Base-by-base conservation (phyloP, 2,113 vertebrate species). In the Apteryx owenii region DNA sequence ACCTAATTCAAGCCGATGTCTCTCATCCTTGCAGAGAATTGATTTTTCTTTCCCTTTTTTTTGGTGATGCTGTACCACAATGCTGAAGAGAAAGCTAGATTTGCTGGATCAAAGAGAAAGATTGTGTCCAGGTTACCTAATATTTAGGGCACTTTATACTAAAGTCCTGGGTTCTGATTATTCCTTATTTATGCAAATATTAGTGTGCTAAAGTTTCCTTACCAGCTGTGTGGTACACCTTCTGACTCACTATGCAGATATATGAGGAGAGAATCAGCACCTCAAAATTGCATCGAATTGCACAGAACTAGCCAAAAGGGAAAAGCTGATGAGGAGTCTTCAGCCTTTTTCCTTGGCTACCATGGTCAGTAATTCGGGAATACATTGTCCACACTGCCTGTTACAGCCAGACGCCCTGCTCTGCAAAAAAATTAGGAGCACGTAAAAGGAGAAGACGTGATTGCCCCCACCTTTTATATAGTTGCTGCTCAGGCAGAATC, bases 81-180 rank as follows among this genome's bases (percentile, higher is more conserved):
- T 40, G 12, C 3, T 46, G 58, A 58, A 81, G 79, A 51, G 8
- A 33, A 81, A 70, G 3, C 0, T 10, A 75, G 3, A 81, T 19
- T 81, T 84, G 10, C 36, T 84, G 9, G 1, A 20, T 50, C 5
- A 53, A 31, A 12, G 28, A 77, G 62, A 23, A 3, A 85, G 42
- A 61, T 2, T 0, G 0, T 42, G 5, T n/a, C 33, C 62, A 62
- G 18, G 4, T 3, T 86, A 62, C 0, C 1, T 12, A n/a, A 65
- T 75, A 78, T 75, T 62, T 75, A 53, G 5, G 2, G 8, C 36
- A 73, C 3, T 12, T 42, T 7, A 50, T 4, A 26, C 33, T 7
- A 36, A 88, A 36, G 1, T 33, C 13, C 21, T 75, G 40, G n/a
- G 70, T 62, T 75, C 9, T 68, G 25, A 62, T 40, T 78, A n/a